phyloP scores from a whole-genome alignment of 2,888 invertebrate species.

The Diarsia mendica region DNA sequence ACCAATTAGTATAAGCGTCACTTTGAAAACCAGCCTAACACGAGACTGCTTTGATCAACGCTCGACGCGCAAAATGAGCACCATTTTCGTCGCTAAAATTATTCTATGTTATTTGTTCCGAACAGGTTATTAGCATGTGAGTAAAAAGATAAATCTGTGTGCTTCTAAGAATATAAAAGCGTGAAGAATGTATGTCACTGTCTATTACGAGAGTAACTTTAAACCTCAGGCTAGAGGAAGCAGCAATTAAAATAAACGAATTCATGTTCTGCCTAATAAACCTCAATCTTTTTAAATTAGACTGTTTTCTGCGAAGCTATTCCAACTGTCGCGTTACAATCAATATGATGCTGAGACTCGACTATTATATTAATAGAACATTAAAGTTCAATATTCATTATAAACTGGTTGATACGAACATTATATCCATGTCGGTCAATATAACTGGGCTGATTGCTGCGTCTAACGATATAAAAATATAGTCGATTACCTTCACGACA shows the following conservation, averaged over 20 bases:
- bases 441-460: slow-evolving; percentile 40
- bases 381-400: slow-evolving; percentile 29
- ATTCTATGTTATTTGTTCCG: slow-evolving; percentile 72
- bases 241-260: slow-evolving; percentile 78
- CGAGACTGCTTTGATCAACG: slow-evolving; percentile 83
- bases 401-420: slow-evolving; percentile 37
- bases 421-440: slow-evolving; percentile 37
- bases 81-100: slow-evolving; percentile 83
- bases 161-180: slow-evolving; percentile 78
- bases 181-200: slow-evolving; percentile 80
- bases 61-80: slow-evolving; percentile 79
- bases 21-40: slow-evolving; percentile 76
- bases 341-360: slow-evolving; percentile 30
- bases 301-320: slow-evolving; percentile 62
- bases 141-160: slow-evolving; percentile 68
- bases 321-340: slow-evolving; percentile 52
- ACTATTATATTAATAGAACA: slow-evolving; percentile 30
- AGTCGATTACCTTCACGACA: slow-evolving; percentile 62
- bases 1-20: slow-evolving; percentile 86
- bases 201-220: slow-evolving; percentile 75
- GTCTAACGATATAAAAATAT: slow-evolving; percentile 48
- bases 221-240: slow-evolving; percentile 78
- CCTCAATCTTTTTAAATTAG: slow-evolving; percentile 69
- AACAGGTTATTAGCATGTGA: slow-evolving; percentile 82
- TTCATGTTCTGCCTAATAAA: slow-evolving; percentile 73